phyloP scores from a whole-genome alignment of 2,113 vertebrate genomes.

The Plectropomus leopardus region DNA sequence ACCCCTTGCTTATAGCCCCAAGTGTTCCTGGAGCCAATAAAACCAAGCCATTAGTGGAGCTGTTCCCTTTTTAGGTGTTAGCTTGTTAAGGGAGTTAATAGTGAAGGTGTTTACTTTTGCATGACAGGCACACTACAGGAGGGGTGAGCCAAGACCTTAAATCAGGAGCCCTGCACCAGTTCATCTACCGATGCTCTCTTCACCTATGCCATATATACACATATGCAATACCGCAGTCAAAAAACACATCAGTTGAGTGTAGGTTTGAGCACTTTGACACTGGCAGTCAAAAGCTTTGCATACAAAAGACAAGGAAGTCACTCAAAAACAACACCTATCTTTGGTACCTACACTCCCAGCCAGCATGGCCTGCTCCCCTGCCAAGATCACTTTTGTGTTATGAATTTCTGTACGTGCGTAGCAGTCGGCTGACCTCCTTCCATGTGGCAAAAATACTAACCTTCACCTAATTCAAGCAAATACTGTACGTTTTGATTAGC shows the following conservation, averaged over 20 bases:
- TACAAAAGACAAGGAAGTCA: neutral
- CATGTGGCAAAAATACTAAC: conserved; percentile 42
- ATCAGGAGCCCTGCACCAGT: conserved; percentile 33
- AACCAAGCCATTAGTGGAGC: conserved; percentile 85
- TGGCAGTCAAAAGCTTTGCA: neutral
- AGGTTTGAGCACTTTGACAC: neutral
- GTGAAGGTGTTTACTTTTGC: conserved; percentile 85
- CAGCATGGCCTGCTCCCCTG: conserved; percentile 39
- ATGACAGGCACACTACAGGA: conserved; percentile 80
- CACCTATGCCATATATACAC: neutral
- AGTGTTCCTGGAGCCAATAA: conserved; percentile 75
- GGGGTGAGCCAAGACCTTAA: conserved; percentile 38
- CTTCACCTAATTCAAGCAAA: conserved; percentile 31
- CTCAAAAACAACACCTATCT: conserved; percentile 33
- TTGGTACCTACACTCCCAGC: conserved; percentile 20
- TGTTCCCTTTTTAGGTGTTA: conserved; percentile 86
- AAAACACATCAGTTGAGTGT: conserved; percentile 4
- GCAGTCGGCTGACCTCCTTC: conserved; percentile 52
- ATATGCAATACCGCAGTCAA: neutral
- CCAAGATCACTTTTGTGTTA: conserved; percentile 25
- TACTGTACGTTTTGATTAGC: conserved; percentile 38
- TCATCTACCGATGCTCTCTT: neutral
- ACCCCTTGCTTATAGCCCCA: conserved; percentile 28
- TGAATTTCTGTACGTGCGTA: conserved; percentile 29
- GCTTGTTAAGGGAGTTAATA: conserved; percentile 86